A percentile compares a stretch with the other conserved stretches of the same genome.
Evolutionary conservation across 2,888 invertebrate genomes (phyloP).

Genomic region (Emmelina monodactyla): DNA sequence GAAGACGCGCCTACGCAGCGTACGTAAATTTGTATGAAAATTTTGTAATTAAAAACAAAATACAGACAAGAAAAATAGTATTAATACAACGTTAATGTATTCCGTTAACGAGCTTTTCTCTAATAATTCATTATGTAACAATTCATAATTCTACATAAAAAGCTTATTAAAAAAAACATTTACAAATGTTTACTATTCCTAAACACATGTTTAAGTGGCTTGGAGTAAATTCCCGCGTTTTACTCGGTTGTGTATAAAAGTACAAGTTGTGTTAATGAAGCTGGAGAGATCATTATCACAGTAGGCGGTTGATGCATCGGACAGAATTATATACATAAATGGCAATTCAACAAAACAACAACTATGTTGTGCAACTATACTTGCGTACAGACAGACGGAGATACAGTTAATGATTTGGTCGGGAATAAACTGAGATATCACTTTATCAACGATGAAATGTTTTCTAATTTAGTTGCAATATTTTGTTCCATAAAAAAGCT

Average conservation of each 20-base stretch:
- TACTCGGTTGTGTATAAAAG: neutral
- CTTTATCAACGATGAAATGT: neutral
- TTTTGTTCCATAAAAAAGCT: no score
- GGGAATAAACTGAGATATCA: neutral
- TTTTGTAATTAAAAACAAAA: no score
- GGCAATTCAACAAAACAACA: constrained; percentile 5
- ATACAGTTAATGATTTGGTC: neutral
- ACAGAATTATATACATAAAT: constrained; percentile 5
- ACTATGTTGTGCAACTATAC: neutral
- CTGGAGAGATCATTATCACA: neutral
- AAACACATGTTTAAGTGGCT: neutral
- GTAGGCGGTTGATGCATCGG: constrained; percentile 6
- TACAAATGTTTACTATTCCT: no score
- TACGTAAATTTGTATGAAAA: no score
- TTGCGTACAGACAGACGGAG: neutral
- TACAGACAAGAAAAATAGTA: no score
- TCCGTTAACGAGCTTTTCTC: no score
- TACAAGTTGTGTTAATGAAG: no score
- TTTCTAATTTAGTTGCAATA: neutral
- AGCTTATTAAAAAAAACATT: no score
- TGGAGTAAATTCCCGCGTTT: neutral
- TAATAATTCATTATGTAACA: no score
- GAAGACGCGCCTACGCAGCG: no score
- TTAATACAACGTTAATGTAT: no score
- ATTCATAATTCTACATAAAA: no score